Evolutionary conservation across 2,113 vertebrate species (phyloP).

Genomic region (Limanda limanda): DNA sequence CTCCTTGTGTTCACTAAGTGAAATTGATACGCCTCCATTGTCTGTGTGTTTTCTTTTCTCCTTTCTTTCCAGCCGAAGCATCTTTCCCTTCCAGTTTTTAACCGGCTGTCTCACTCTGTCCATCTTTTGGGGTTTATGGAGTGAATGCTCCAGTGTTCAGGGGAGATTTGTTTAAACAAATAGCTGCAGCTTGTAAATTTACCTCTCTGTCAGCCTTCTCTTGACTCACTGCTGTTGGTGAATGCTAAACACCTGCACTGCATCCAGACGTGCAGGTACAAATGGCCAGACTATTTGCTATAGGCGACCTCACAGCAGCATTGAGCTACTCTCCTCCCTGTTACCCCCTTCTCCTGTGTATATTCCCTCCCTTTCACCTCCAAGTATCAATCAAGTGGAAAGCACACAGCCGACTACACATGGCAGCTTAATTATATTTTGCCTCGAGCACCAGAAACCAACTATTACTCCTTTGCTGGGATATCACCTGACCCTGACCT

Average conservation of each 20-base stretch:
- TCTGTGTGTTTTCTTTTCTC: background rate
- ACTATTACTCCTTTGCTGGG: slow-evolving; percentile 43
- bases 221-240: background rate
- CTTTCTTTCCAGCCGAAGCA: slow-evolving; percentile 16
- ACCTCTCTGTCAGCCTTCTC: background rate
- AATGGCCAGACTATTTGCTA: background rate
- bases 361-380: slow-evolving; percentile 33
- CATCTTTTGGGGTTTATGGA: slow-evolving; percentile 23
- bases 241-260: slow-evolving; percentile 26
- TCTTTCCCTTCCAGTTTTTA: slow-evolving; percentile 35
- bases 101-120: slow-evolving; percentile 12
- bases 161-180: slow-evolving; percentile 54
- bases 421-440: slow-evolving; percentile 67
- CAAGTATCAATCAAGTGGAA: slow-evolving; percentile 56
- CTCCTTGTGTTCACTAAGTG: slow-evolving; percentile 26
- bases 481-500: slow-evolving; percentile 14
- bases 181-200: slow-evolving; percentile 20
- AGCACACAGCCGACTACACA: slow-evolving; percentile 26
- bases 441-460: slow-evolving; percentile 47
- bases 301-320: slow-evolving; percentile 23
- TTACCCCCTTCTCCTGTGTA: slow-evolving; percentile 11
- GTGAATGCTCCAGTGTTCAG: slow-evolving; percentile 40
- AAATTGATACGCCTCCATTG: slow-evolving; percentile 44
- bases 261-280: background rate
- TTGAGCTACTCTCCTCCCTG: slow-evolving; percentile 22